Conservation (phyloP, 1,140 invertebrate genomes). For the Nautilus pompilius region DNA sequence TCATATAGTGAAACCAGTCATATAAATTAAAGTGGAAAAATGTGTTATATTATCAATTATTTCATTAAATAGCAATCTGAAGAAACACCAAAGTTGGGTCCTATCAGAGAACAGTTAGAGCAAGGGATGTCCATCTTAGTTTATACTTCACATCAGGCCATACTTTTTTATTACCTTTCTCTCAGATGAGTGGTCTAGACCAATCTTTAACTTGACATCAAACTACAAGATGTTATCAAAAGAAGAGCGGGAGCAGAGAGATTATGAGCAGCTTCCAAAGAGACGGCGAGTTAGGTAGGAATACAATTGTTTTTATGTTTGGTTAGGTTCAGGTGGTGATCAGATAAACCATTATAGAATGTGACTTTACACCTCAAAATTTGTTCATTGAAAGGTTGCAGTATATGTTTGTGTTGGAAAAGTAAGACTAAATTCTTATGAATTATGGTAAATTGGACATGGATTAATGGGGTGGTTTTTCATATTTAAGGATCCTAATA, state of each 20-base stretch:
- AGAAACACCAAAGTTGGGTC: neutral
- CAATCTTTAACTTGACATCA: conserved; percentile 93
- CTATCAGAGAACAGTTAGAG: neutral
- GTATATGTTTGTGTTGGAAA: too few species aligned
- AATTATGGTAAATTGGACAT: too few species aligned
- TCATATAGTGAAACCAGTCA: too few species aligned
- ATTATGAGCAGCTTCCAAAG: conserved; percentile 82
- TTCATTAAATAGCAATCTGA: neutral
- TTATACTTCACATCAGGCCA: too few species aligned
- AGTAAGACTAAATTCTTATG: too few species aligned
- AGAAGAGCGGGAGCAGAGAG: conserved; percentile 77
- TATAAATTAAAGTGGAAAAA: too few species aligned
- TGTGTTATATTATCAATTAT: neutral
- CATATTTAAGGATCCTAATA: too few species aligned
- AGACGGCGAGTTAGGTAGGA: conserved; percentile 57
- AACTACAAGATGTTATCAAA: conserved; percentile 79
- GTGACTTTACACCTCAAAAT: neutral
- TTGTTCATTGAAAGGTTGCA: too few species aligned
- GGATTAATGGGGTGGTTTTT: too few species aligned
- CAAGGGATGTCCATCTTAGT: too few species aligned
- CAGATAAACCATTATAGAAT: neutral
- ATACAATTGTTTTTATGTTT: neutral
- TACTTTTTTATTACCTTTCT: conserved; percentile 4
- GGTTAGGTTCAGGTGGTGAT: neutral
- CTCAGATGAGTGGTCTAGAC: conserved; percentile 82